Conservation (phyloP, 2,888 invertebrate species). For the Cinara cedri region DNA sequence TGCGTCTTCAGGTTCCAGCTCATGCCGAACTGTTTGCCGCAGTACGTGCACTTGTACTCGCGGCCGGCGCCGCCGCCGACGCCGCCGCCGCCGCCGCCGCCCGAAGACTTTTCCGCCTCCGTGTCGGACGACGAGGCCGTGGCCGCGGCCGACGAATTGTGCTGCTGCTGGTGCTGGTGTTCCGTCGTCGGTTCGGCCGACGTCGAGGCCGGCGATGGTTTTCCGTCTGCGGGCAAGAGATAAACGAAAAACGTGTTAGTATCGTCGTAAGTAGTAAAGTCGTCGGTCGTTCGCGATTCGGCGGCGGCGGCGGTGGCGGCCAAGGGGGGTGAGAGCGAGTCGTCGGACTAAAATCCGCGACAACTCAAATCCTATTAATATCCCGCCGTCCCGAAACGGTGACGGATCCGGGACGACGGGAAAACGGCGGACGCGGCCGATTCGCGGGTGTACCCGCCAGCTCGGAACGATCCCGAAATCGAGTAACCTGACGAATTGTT, state of each 20-base stretch:
- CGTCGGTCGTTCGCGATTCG: too few relatives aligned
- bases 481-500: too few relatives aligned
- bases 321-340: too few relatives aligned
- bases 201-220: background rate
- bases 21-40: conserved; percentile 90
- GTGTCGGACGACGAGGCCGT: conserved; percentile 50
- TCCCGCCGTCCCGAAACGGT: too few relatives aligned
- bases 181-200: background rate
- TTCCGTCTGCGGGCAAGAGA: background rate
- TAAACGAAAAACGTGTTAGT: background rate
- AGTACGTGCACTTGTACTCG: conserved; percentile 87
- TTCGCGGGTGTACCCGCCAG: too few relatives aligned
- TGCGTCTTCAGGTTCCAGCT: conserved; percentile 91
- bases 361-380: too few relatives aligned
- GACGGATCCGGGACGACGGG: too few relatives aligned
- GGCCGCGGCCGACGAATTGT: background rate
- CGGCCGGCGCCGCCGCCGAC: conserved; percentile 71
- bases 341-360: too few relatives aligned
- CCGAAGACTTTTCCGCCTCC: conserved; percentile 48
- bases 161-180: background rate
- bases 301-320: too few relatives aligned
- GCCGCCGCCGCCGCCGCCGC: conserved; percentile 62
- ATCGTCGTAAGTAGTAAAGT: too few relatives aligned
- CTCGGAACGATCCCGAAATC: too few relatives aligned
- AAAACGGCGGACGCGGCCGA: too few relatives aligned